Base-by-base conservation (phyloP, 2,797 vertebrate species). In the Coregonus suidteri region DNA sequence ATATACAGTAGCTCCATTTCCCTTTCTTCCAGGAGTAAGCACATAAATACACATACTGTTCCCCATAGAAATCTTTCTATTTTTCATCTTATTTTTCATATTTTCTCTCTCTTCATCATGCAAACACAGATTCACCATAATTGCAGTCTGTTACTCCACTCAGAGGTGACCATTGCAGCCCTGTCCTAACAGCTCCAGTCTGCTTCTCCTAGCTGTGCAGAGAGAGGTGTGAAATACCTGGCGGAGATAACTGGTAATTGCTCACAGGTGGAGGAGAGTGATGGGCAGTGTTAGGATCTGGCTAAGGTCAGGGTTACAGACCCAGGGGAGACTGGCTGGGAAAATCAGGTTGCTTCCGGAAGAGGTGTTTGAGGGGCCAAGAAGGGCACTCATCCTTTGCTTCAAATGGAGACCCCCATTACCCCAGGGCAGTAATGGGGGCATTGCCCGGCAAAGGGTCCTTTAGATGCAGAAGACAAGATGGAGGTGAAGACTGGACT, bases 241-340 rank as follows among this genome's bases (percentile, higher is more conserved):
- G 71, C 20, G 71, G 68, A 86, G 87, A 87, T 88, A 87, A 85
- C 79, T 83, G 76, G 75, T 82, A 85, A 79, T 83, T 73, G 78
- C 75, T 73, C 71, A 73, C 88, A 87, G 85, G 86, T 89, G 88
- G 78, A 77, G 54, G 56, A 78, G 71, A 73, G 87, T 75, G 88
- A 88, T 89, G 87, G 72, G 84, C 79, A 79, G 76, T 30, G 30
- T 73, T 77, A 47, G 41, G 41, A 70, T 85, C 82, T 73, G 56
- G 20, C 11, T 31, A 71, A 71, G 67, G 78, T 71, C 0, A 47
- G 2, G 41, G 41, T 82, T 81, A 80, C 79, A 75, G 52, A 64
- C 77, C 25, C 73, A 18, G 20, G 75, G 77, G 68, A 73, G 80
- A 84, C 83, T 75, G 77, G 52, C 54, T 37, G 80, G 79, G 75